Conservation (phyloP, 2,888 invertebrate species). For the Anodontia alba region DNA sequence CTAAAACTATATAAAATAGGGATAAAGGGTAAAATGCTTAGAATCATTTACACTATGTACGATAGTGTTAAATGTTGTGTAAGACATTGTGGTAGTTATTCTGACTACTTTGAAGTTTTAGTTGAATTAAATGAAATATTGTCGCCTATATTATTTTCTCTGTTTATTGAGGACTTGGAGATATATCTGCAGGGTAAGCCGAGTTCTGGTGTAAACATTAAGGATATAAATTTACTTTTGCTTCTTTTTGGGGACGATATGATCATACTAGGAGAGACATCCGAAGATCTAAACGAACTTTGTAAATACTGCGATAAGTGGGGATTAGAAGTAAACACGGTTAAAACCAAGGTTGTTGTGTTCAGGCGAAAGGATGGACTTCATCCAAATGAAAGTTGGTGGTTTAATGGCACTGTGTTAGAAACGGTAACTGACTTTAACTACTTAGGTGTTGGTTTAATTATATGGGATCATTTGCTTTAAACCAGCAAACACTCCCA, state of each 20-base stretch:
- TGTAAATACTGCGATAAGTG: neutral
- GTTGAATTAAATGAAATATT: neutral
- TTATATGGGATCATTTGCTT: neutral
- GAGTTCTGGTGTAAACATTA: neutral
- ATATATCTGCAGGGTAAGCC: neutral
- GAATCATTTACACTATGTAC: neutral
- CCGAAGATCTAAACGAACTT: neutral
- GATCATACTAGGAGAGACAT: neutral
- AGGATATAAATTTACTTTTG: neutral
- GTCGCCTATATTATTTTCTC: neutral
- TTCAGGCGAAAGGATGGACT: neutral
- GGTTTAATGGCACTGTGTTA: neutral
- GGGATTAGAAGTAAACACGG: neutral
- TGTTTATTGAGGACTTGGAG: neutral
- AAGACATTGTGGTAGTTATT: neutral
- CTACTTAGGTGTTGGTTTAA: neutral
- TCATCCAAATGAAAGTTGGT: neutral
- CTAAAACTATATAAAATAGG: no score
- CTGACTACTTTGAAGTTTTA: neutral
- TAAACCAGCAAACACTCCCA: neutral
- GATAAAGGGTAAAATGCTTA: neutral
- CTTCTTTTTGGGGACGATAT: neutral
- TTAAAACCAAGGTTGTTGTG: neutral
- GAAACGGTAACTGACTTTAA: constrained; percentile 1
- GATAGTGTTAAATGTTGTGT: neutral